Base-by-base conservation (phyloP, 1,140 invertebrate genomes). In the Monochamus saltuarius region DNA sequence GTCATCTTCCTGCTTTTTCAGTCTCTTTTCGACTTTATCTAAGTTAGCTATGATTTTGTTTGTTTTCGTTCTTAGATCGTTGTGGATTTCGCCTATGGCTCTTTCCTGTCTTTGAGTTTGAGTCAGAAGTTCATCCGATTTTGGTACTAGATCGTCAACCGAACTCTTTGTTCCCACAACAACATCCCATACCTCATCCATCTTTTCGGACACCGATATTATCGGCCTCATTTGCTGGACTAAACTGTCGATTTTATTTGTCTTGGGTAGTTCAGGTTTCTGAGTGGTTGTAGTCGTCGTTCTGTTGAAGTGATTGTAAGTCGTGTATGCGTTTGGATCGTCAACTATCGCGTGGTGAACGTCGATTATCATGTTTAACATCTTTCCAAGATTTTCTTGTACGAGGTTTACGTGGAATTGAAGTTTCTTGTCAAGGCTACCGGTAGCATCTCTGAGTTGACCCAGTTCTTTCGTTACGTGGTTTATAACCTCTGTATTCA, bases 151-250 rank as follows among this genome's bases (percentile, higher is more conserved):
- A 71, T 91, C 85, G 73, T 93, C 90, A 6, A 92, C 89, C 0
- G 89, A 90, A 65, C 85, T 90, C 73, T 93, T 93, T 1, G 90
- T 92, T 2, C 90, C 90, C 4, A 92, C 89, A 14, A 93, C 88
- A 11, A 92, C 89, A 69, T 90, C 87, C 90, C 90, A 93, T 4
- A 93, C 89, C 78, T 93, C 88, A 65, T 93, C 90, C 89, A 93
- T 92, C 76, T 93, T 92, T 71, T 90, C 89, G 0, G 89, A 90
- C 0, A 92, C 89, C n/a, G 85, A 87, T 43, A 91, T 83, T 75
- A 92, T 89, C 0, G 91, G 90, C 59, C 86, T 84, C 72, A 91
- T 91, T 77, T 90, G 87, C 60, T 88, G 84, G 0, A 89, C 86
- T 1, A 92, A 77, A 10, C 81, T 83, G 76, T 92, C 89, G 61